Base-by-base conservation (phyloP, 1,140 invertebrate genomes). In the Augochlora pura region DNA sequence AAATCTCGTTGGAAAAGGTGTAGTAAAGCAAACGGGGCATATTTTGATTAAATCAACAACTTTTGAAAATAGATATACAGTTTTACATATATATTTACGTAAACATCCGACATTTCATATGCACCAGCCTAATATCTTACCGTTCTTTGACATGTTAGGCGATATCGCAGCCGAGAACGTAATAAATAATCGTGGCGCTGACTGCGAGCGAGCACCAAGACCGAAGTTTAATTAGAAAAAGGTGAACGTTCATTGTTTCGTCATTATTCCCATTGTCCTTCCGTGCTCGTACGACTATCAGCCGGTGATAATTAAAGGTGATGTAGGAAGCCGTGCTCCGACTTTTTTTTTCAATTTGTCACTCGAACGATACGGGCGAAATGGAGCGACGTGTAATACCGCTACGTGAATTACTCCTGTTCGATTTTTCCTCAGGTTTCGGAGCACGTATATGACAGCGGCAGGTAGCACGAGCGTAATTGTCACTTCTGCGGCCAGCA, bases 281-380 rank as follows among this genome's bases (percentile, higher is more conserved):
- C 6, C 21, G 16, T 18, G 46, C 38, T 72, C 57, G 9, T 8
- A 21, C 25, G n/a, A 38, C 32, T 54, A 66, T 78, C 46, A 57
- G 69, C 38, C 74, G 38, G 23, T n/a, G 59, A 85, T 81, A 77
- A 84, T 68, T 62, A 54, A 77, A n/a, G 70, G 16, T 60, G 27
- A 74, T 75, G 25, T 69, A 71, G 71, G 66, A 68, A 42, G 14
- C 38, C 46, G 21, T 14, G 49, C 27, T 16, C 27, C 10, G 66
- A 57, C 63, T 64, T 46, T 82, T 46, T 82, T 86, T 85, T 84
- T 76, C 66, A 82, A 86, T 85, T 85, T 84, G 70, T 81, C 82
- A 49, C 81, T 38, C 10, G 54, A 9, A 14, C 60, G 60, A 84
- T 54, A 67, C 46, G 62, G 18, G 39, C 57, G 57, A 66, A 80